Percentiles rank a stretch among this genome's conserved stretches.
Conservation (phyloP, 2,113 vertebrate genomes). For the Silurus glanis region DNA sequence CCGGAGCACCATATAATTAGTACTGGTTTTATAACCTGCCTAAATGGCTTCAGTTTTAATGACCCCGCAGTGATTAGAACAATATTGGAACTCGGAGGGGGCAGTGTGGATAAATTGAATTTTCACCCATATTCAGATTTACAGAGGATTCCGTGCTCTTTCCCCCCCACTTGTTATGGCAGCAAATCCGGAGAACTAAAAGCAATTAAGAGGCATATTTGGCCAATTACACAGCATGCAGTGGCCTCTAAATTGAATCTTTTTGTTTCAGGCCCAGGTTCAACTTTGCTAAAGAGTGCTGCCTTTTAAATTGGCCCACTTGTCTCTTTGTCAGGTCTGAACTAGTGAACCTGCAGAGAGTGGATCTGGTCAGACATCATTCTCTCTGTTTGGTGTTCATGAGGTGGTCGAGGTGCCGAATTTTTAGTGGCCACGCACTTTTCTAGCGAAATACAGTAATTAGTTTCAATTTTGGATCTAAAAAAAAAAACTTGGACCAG, state of each 20-base stretch:
- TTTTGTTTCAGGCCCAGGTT: conserved; percentile 47
- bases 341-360: conserved; percentile 48
- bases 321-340: conserved; percentile 54
- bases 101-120: conserved; percentile 51
- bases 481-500: background rate
- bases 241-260: conserved; percentile 55
- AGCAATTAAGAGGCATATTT: conserved; percentile 52
- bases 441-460: background rate
- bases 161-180: conserved; percentile 41
- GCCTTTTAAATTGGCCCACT: conserved; percentile 50
- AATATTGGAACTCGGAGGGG: conserved; percentile 45
- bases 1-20: conserved; percentile 8
- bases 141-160: conserved; percentile 15
- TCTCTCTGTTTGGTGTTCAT: background rate
- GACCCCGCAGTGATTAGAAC: conserved; percentile 40
- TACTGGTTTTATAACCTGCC: conserved; percentile 29
- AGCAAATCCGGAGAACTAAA: conserved; percentile 44
- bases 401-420: background rate
- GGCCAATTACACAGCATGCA: conserved; percentile 46
- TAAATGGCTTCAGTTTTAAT: conserved; percentile 46
- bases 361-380: background rate
- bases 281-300: conserved; percentile 47
- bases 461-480: background rate
- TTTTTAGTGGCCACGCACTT: background rate
- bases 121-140: conserved; percentile 54